These are phyloP conservation scores for Sogatella furcifera DNA, from an alignment of 1,140 invertebrate species.

Conservation along the genomic window DNA sequence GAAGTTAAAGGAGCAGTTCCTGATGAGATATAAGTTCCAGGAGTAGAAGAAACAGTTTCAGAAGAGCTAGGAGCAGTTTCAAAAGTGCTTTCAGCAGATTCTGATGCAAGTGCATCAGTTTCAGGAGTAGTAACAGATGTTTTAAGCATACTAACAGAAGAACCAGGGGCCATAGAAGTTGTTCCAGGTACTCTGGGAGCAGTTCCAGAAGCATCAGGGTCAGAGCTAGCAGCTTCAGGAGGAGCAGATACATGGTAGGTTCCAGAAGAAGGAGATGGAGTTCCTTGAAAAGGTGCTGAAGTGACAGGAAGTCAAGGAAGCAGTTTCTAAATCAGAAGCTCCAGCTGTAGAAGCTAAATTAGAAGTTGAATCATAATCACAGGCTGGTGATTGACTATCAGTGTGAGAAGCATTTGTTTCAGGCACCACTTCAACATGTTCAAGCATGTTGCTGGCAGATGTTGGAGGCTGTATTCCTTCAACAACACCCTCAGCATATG, in stretches of 20 bases:
- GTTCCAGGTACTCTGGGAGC: constrained; percentile 2
- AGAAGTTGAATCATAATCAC: too few species aligned
- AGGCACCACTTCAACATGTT: too few species aligned
- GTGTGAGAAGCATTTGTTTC: background rate
- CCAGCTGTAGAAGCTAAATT: too few species aligned
- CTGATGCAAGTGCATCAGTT: constrained; percentile 5
- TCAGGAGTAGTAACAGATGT: constrained; percentile 1
- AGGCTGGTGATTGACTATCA: too few species aligned
- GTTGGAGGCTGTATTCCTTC: background rate
- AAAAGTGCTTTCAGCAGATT: background rate
- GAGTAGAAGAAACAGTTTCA: constrained; percentile 4
- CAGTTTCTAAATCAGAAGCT: too few species aligned
- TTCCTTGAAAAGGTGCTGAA: too few species aligned
- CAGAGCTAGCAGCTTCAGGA: background rate
- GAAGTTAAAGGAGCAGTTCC: background rate
- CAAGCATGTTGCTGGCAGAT: too few species aligned
- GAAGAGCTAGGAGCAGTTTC: constrained; percentile 1
- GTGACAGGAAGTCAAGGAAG: too few species aligned
- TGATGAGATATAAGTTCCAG: background rate
- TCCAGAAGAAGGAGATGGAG: too few species aligned
- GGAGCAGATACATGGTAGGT: too few species aligned
- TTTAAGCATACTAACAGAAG: constrained; percentile 1
- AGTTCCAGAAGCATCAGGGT: background rate
- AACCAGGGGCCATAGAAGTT: constrained; percentile 4
- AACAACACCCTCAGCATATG: background rate